A percentile compares a stretch with the other conserved stretches of the same genome.
Evolutionary conservation across 2,113 vertebrate genomes (phyloP).

Genomic region (Cryptotis parvus): DNA sequence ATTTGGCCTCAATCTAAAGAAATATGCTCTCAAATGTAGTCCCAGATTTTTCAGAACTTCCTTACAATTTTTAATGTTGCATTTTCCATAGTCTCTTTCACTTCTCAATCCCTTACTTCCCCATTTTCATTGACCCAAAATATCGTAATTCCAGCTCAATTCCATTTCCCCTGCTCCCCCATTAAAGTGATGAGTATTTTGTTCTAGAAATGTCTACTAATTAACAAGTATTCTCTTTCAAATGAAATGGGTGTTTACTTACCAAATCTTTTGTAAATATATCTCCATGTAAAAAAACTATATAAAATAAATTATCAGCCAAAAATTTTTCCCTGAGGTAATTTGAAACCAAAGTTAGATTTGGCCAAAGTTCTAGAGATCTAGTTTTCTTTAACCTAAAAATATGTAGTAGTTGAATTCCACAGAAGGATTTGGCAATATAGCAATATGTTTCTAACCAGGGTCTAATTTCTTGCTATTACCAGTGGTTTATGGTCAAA

Average conservation of each 20-base stretch:
- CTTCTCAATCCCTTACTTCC: not conserved
- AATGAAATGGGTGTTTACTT: slow-evolving; percentile 47
- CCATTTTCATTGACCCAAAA: not conserved
- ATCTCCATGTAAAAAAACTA: slow-evolving; percentile 69
- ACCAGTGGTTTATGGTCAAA: slow-evolving; percentile 77
- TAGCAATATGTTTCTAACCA: slow-evolving; percentile 73
- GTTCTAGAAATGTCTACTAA: not conserved
- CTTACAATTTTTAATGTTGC: not conserved
- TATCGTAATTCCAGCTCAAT: not conserved
- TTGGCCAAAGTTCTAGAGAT: slow-evolving; percentile 53
- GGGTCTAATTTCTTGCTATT: slow-evolving; percentile 79
- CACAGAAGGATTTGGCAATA: slow-evolving; percentile 69
- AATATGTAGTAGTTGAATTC: slow-evolving; percentile 70
- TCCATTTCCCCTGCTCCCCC: not conserved
- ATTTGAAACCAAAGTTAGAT: slow-evolving; percentile 61
- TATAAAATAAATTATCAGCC: slow-evolving; percentile 66
- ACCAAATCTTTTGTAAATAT: slow-evolving; percentile 32
- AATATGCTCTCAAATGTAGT: not conserved
- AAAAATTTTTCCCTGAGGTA: slow-evolving; percentile 63
- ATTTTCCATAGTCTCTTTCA: not conserved
- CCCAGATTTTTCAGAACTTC: slow-evolving; percentile 18
- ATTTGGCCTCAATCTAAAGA: not conserved
- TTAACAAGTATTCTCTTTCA: slow-evolving; percentile 13
- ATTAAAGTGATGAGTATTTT: not conserved
- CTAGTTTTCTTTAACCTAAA: slow-evolving; percentile 69